Percentiles rank a stretch among this genome's conserved stretches.
phyloP scores from a whole-genome alignment of 2,113 vertebrate species.

The Tichodroma muraria region DNA sequence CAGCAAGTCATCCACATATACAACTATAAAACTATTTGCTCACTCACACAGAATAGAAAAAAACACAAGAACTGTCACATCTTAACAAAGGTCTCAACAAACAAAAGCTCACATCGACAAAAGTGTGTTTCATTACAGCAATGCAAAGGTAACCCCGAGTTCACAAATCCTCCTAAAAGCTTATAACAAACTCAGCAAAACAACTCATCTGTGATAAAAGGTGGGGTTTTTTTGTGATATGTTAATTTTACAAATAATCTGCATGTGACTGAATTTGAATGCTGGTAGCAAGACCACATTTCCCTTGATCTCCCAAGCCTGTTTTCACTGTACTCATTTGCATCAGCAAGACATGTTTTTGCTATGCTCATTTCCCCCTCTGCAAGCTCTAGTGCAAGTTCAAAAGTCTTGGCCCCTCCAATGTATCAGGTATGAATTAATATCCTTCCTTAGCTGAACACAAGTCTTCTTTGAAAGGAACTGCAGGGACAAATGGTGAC shows the following conservation, averaged over 20 bases:
- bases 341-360: slow-evolving; percentile 57
- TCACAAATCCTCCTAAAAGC: not conserved
- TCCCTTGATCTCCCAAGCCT: slow-evolving; percentile 27
- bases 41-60: not conserved
- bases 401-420: slow-evolving; percentile 67
- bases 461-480: slow-evolving; percentile 69
- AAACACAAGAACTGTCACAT: not conserved
- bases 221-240: not conserved
- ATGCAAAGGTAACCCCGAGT: not conserved
- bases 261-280: slow-evolving; percentile 1
- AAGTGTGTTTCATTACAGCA: not conserved
- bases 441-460: slow-evolving; percentile 73
- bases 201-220: not conserved
- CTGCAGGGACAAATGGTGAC: slow-evolving; percentile 62
- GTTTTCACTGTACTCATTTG: slow-evolving; percentile 47
- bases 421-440: slow-evolving; percentile 78
- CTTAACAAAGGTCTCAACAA: not conserved
- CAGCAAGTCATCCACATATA: not conserved
- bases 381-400: slow-evolving; percentile 64
- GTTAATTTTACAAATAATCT: slow-evolving; percentile 27
- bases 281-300: not conserved
- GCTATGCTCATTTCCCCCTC: slow-evolving; percentile 64
- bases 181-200: not conserved
- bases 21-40: not conserved
- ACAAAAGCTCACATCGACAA: not conserved